Evolutionary conservation across 53 echinoderm and acorn worm species (phyloP).

Genomic region (Hippasteria phrygiana): DNA sequence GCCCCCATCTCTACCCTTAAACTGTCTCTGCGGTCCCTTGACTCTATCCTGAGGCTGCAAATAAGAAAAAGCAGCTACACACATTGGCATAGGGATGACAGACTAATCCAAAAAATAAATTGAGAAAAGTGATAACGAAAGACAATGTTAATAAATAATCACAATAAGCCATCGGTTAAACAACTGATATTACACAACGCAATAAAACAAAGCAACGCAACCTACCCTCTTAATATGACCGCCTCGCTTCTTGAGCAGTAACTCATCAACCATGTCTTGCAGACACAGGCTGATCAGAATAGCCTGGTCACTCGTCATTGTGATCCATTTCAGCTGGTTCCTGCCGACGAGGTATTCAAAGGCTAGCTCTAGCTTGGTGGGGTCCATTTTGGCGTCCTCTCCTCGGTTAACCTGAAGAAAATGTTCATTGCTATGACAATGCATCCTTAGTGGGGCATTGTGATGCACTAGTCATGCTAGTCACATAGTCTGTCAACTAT

Average conservation of each 20-base stretch:
- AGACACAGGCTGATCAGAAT: conserved; percentile 93
- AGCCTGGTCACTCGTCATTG: conserved; percentile 87
- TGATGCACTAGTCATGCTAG: too few species aligned
- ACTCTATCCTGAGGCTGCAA: conserved; percentile 91
- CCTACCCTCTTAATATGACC: conserved; percentile 91
- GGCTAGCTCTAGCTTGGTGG: conserved; percentile 77
- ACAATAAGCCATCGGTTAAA: too few species aligned
- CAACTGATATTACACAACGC: too few species aligned
- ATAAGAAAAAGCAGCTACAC: not conserved
- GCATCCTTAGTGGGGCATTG: too few species aligned
- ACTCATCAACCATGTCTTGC: conserved; percentile 96
- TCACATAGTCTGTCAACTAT: too few species aligned
- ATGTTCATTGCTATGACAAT: too few species aligned
- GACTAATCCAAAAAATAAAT: too few species aligned
- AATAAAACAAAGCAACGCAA: too few species aligned
- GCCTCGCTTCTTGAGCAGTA: conserved; percentile 92
- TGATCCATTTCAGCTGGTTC: conserved; percentile 91
- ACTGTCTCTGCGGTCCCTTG: conserved; percentile 88
- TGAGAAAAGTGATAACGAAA: too few species aligned
- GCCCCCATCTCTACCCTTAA: conserved; percentile 95
- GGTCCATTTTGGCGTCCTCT: conserved; percentile 48
- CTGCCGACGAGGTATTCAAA: conserved; percentile 95
- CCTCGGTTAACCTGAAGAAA: conserved; percentile 21
- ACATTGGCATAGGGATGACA: too few species aligned
- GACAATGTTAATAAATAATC: too few species aligned